Evolutionary conservation across 2,888 invertebrate genomes (phyloP).

Genomic region (Melikaiella ostensackeni): DNA sequence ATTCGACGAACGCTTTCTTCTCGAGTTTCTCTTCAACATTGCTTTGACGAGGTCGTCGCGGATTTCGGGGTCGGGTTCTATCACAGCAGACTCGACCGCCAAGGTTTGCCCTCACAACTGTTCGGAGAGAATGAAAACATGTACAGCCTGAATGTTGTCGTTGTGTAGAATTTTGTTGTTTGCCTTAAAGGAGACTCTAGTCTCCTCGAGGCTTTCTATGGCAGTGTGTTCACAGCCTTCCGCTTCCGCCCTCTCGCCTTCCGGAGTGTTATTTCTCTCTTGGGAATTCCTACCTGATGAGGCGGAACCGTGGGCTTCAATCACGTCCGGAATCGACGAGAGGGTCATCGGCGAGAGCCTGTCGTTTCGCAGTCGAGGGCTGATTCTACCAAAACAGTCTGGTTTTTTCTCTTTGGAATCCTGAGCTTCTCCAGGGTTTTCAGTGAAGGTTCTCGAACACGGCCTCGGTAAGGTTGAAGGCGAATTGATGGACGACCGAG

Average conservation of each 20-base stretch:
- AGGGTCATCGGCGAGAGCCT: constrained; percentile 57
- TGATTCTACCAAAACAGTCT: constrained; percentile 61
- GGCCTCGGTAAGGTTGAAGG: constrained; percentile 39
- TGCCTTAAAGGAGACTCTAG: constrained; percentile 63
- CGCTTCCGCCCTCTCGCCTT: constrained; percentile 72
- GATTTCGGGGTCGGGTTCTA: constrained; percentile 42
- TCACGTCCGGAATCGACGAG: constrained; percentile 67
- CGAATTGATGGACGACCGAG: constrained; percentile 40
- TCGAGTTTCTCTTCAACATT: constrained; percentile 50
- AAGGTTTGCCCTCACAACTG: constrained; percentile 69
- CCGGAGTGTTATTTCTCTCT: constrained; percentile 54
- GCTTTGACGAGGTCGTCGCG: constrained; percentile 44
- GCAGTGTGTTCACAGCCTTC: constrained; percentile 73
- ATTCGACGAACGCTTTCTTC: constrained; percentile 51
- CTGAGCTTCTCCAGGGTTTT: constrained; percentile 25
- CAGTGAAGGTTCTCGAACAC: constrained; percentile 22
- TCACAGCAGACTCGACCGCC: constrained; percentile 14
- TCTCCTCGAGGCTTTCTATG: constrained; percentile 65
- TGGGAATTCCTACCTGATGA: constrained; percentile 5
- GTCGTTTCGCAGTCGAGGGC: constrained; percentile 57
- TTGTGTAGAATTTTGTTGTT: constrained; percentile 67
- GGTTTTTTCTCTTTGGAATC: constrained; percentile 54
- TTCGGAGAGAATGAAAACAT: constrained; percentile 75
- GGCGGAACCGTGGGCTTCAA: constrained; percentile 64
- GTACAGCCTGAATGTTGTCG: constrained; percentile 73